A percentile compares a stretch with the other conserved stretches of the same genome.
Conservation (phyloP, 2,888 invertebrate genomes). For the Argyresthia goedartella region DNA sequence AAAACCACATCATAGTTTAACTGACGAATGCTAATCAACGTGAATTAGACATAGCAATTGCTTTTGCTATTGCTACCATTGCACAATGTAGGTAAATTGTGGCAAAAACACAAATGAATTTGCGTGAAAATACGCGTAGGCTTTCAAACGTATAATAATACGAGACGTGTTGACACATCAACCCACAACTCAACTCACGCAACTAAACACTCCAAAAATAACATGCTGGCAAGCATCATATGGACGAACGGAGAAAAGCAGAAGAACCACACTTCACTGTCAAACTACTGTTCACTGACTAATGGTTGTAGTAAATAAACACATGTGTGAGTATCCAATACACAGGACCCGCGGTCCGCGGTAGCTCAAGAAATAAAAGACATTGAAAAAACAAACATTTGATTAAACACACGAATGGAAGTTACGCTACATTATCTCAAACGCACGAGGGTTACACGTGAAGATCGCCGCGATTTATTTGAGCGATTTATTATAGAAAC, state of each 20-base stretch:
- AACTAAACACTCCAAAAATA: constrained; percentile 42
- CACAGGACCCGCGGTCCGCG: too few species aligned
- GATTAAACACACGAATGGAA: constrained; percentile 20
- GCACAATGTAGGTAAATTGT: neutral
- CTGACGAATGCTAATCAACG: constrained; percentile 36
- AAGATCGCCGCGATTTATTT: neutral
- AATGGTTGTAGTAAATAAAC: constrained; percentile 23
- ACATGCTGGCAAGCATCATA: constrained; percentile 31
- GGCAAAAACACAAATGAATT: neutral
- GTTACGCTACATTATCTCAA: constrained; percentile 15
- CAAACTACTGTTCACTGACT: constrained; percentile 9
- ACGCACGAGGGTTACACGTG: constrained; percentile 11
- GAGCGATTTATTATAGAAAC: constrained; percentile 3
- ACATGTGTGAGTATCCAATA: constrained; percentile 1
- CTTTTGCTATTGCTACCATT: neutral
- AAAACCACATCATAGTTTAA: constrained; percentile 40
- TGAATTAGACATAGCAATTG: constrained; percentile 28
- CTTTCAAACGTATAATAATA: constrained; percentile 7
- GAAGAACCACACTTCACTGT: constrained; percentile 16
- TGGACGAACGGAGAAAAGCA: constrained; percentile 23
- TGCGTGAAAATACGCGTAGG: neutral
- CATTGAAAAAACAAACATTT: constrained; percentile 22
- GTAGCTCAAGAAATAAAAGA: constrained; percentile 29
- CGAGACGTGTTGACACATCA: constrained; percentile 32
- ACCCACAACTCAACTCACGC: constrained; percentile 23